A percentile compares a stretch with the other conserved stretches of the same genome.
Evolutionary conservation across 2,113 vertebrate genomes (phyloP).

Genomic region (Phaethornis superciliosus): DNA sequence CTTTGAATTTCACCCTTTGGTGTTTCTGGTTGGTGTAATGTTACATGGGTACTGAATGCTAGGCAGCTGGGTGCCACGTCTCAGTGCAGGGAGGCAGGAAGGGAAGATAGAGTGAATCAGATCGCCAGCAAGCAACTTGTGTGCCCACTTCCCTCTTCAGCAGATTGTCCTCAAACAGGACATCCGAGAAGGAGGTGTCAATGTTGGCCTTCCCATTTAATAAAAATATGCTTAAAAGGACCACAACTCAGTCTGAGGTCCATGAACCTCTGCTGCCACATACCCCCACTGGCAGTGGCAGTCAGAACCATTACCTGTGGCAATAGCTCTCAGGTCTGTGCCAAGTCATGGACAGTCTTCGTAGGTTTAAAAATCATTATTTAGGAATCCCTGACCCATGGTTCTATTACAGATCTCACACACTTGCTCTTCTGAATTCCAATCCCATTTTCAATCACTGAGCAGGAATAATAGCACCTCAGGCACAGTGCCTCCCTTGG

Average conservation of each 20-base stretch:
- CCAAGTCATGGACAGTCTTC: background rate
- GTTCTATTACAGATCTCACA: background rate
- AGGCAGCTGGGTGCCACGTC: fast-evolving
- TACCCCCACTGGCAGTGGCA: background rate
- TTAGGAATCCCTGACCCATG: background rate
- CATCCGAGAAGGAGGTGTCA: background rate
- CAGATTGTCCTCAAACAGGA: background rate
- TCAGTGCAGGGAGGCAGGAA: background rate
- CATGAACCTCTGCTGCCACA: background rate
- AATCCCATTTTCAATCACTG: background rate
- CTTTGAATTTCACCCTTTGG: background rate
- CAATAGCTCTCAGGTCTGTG: background rate
- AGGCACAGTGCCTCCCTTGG: background rate
- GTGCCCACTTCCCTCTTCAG: background rate
- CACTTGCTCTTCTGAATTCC: background rate
- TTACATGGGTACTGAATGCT: fast-evolving
- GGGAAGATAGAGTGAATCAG: fast-evolving
- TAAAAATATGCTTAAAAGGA: background rate
- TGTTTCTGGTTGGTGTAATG: fast-evolving
- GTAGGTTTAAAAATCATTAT: fast-evolving
- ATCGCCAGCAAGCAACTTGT: background rate
- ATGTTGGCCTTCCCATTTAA: background rate
- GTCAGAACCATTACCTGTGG: background rate
- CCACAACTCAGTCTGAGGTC: background rate
- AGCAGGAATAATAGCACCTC: background rate